Conservation (phyloP, 1,140 invertebrate species). For the Cotesia typhae region DNA sequence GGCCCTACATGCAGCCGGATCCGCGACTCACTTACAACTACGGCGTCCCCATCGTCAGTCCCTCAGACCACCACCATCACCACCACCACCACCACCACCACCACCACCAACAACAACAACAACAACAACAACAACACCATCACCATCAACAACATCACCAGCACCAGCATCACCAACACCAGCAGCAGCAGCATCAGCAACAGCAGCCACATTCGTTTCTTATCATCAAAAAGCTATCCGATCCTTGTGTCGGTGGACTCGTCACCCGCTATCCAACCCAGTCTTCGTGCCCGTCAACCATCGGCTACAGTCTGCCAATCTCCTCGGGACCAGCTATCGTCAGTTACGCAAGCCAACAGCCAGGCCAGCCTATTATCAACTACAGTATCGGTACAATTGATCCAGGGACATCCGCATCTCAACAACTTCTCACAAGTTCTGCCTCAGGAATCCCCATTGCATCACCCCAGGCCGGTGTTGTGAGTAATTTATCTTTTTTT, state of each 20-base stretch:
- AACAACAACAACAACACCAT: constrained; percentile 28
- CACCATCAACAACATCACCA: constrained; percentile 42
- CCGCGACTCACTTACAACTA: constrained; percentile 21
- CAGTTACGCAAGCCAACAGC: constrained; percentile 28
- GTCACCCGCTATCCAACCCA: constrained; percentile 11
- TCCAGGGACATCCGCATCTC: not conserved
- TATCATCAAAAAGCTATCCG: constrained; percentile 51
- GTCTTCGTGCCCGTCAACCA: not conserved
- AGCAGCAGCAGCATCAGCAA: constrained; percentile 33
- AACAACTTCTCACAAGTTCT: constrained; percentile 33
- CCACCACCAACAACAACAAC: not conserved
- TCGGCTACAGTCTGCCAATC: constrained; percentile 8
- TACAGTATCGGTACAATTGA: constrained; percentile 38
- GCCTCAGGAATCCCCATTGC: constrained; percentile 37
- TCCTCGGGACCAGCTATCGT: not conserved
- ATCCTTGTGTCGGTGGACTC: constrained; percentile 40
- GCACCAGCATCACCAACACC: constrained; percentile 19
- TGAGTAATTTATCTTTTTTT: too few species aligned
- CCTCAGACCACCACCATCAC: constrained; percentile 14
- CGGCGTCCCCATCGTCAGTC: constrained; percentile 10
- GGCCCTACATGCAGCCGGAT: constrained; percentile 12
- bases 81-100: constrained; percentile 25
- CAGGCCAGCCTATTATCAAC: constrained; percentile 19
- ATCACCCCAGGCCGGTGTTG: constrained; percentile 6
- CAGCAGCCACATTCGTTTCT: constrained; percentile 44